These are phyloP conservation scores for Carapus acus DNA, from an alignment of 2,797 vertebrate species.

Conservation along the genomic window DNA sequence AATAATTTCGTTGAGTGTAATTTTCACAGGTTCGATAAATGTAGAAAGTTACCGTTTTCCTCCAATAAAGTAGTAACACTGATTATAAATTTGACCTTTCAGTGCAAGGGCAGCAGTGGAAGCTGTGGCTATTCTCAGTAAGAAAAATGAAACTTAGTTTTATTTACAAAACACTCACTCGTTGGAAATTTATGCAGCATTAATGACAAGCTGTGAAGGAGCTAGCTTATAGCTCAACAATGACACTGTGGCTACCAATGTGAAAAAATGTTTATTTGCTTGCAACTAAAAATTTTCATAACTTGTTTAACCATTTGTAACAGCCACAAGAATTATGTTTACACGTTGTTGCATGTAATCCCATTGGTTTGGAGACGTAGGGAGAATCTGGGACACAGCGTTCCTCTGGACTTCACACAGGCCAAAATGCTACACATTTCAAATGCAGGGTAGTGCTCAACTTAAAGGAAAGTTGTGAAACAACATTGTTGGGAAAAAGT, in stretches of 20 bases:
- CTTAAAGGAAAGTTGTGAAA: constrained; percentile 17
- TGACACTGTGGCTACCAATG: too few species aligned
- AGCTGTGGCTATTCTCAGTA: constrained; percentile 1
- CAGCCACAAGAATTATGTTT: too few species aligned
- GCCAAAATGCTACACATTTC: background rate
- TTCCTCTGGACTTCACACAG: background rate
- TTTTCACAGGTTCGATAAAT: too few species aligned
- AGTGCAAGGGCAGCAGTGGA: too few species aligned
- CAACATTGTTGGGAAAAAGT: constrained; percentile 12
- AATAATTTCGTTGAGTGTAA: too few species aligned
- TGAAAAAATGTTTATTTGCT: too few species aligned
- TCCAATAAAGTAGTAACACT: background rate
- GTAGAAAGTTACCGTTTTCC: background rate
- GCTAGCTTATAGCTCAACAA: too few species aligned
- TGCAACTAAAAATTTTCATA: background rate
- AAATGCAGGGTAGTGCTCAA: constrained; percentile 9
- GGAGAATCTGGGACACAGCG: background rate
- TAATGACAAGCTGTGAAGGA: too few species aligned
- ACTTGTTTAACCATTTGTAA: background rate
- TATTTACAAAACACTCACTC: too few species aligned
- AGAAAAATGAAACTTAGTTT: background rate
- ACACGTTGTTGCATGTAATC: background rate
- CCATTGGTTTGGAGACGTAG: background rate
- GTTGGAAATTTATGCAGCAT: too few species aligned
- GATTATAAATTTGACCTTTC: background rate